phyloP scores from a whole-genome alignment of 1,140 invertebrate genomes.

The Drosophila virilis region DNA sequence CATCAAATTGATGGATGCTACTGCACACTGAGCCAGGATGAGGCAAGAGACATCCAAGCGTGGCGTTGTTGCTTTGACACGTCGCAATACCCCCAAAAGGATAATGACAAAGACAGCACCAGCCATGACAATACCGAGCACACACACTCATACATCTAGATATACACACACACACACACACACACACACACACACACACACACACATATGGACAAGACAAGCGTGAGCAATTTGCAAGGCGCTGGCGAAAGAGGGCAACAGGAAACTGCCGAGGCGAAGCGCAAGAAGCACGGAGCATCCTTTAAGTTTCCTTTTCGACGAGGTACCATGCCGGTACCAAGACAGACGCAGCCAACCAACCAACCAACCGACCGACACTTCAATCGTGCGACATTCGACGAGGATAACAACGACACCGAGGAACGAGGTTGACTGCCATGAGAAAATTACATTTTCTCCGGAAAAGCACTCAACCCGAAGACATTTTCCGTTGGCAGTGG shows the following conservation, averaged over 20 bases:
- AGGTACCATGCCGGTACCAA: conserved; percentile 49
- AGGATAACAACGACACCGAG: conserved; percentile 44
- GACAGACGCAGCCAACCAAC: conserved; percentile 12
- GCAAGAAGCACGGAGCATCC: conserved; percentile 57
- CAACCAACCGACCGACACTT: conserved; percentile 62
- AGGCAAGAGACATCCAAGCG: conserved; percentile 37
- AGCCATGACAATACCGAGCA: conserved; percentile 70
- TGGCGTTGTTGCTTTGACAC: conserved; percentile 81
- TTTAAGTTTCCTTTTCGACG: conserved; percentile 80
- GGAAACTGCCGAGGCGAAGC: conserved; percentile 62
- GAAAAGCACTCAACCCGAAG: conserved; percentile 83
- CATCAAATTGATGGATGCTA: conserved; percentile 84
- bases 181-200: conserved; percentile 19
- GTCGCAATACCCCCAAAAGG: conserved; percentile 81
- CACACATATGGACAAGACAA: conserved; percentile 47
- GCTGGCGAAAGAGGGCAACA: conserved; percentile 79
- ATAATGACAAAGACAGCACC: conserved; percentile 79
- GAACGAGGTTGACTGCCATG: conserved; percentile 66
- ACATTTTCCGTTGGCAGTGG: conserved; percentile 81
- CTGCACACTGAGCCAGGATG: conserved; percentile 62
- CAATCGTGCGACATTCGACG: conserved; percentile 77
- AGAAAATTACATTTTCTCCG: conserved; percentile 84
- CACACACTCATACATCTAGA: background rate
- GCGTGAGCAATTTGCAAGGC: conserved; percentile 79
- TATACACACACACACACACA: conserved; percentile 22